These are phyloP conservation scores for Drosophila birchii DNA, from an alignment of 2,888 invertebrate species.

Conservation along the genomic window DNA sequence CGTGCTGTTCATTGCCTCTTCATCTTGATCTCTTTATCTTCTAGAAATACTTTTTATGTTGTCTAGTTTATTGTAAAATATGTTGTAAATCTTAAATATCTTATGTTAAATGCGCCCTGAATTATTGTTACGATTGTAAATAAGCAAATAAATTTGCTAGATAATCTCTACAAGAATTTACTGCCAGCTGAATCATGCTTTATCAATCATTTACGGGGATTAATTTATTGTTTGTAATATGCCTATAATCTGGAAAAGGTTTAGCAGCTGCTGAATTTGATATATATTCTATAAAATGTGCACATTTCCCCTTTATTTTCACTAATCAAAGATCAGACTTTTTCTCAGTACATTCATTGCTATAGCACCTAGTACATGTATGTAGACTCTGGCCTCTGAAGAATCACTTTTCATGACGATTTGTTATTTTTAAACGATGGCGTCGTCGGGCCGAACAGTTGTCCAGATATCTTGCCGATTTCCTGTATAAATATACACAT, in stretches of 20 bases:
- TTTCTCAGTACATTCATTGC: neutral
- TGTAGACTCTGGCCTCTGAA: constrained; percentile 16
- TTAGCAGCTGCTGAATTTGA: neutral
- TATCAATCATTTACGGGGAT: neutral
- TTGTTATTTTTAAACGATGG: constrained; percentile 64
- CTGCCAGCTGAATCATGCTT: constrained; percentile 3
- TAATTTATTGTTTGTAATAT: neutral
- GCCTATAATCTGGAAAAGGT: neutral
- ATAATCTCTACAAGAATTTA: neutral
- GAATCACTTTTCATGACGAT: constrained; percentile 23
- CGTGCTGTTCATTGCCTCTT: accelerated
- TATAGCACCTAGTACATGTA: constrained; percentile 7
- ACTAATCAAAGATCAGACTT: neutral
- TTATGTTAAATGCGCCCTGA: neutral
- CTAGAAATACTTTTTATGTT: no score
- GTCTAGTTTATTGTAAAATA: no score
- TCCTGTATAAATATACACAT: constrained; percentile 49
- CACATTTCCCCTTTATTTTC: neutral
- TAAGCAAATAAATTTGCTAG: neutral
- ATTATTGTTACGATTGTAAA: neutral
- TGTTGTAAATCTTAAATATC: no score
- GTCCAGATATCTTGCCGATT: constrained; percentile 56
- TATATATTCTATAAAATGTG: no score
- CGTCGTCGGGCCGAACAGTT: constrained; percentile 43
- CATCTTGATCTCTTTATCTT: no score